Conservation (phyloP, 2,113 vertebrate species). For the Epinephelus lanceolatus region DNA sequence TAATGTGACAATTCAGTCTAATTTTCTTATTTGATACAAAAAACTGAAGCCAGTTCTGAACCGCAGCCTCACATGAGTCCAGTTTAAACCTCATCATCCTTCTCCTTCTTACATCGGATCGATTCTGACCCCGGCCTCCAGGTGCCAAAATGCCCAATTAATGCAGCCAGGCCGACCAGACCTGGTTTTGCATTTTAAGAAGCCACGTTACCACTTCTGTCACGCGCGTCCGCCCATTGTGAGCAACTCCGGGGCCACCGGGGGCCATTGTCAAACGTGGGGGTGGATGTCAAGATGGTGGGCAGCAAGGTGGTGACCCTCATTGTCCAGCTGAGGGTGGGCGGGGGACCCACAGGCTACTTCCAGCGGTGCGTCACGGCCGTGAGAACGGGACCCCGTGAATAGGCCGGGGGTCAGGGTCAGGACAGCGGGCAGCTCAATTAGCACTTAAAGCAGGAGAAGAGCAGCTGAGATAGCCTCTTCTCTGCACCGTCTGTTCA, state of each 20-base stretch:
- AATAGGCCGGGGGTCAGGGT: slow-evolving; percentile 76
- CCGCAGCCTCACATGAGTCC: not conserved
- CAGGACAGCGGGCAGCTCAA: slow-evolving; percentile 71
- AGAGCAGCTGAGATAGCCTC: slow-evolving; percentile 66
- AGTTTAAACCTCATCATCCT: slow-evolving; percentile 6
- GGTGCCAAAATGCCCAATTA: slow-evolving; percentile 40
- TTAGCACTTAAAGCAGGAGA: slow-evolving; percentile 77
- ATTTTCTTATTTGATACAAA: not conserved
- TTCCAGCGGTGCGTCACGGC: slow-evolving; percentile 69
- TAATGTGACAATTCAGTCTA: not conserved
- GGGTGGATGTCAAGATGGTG: slow-evolving; percentile 79
- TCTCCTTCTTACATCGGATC: slow-evolving; percentile 20
- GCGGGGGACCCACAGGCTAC: slow-evolving; percentile 59
- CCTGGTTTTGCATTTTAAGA: slow-evolving; percentile 56
- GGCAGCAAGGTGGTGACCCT: slow-evolving; percentile 72
- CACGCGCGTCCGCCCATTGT: slow-evolving; percentile 58
- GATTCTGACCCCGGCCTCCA: slow-evolving; percentile 42
- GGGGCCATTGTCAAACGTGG: slow-evolving; percentile 70
- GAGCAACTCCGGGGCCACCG: slow-evolving; percentile 36
- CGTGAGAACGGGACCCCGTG: slow-evolving; percentile 78
- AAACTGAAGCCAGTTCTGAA: not conserved
- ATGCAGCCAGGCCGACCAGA: slow-evolving; percentile 32
- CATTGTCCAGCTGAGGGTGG: slow-evolving; percentile 62
- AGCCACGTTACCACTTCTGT: slow-evolving; percentile 61
- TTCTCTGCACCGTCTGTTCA: slow-evolving; percentile 56